Conservation (phyloP, 2,797 vertebrate species). For the Tenualosa ilisha region DNA sequence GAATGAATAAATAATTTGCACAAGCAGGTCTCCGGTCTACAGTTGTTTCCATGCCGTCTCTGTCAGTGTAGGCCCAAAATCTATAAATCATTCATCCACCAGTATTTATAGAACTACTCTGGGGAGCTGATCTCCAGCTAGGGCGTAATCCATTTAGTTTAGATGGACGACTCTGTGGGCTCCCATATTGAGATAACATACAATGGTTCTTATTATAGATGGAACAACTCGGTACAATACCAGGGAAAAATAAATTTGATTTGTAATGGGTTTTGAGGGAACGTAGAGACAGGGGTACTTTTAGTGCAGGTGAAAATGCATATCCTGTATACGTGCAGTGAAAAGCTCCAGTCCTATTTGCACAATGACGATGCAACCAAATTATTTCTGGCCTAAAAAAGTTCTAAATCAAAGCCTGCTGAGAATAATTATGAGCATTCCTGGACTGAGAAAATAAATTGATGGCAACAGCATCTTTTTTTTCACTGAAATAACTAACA, state of each 20-base stretch:
- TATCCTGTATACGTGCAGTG: not conserved
- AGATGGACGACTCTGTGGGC: conserved; percentile 1
- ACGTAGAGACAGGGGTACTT: not conserved
- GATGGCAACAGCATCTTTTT: not conserved
- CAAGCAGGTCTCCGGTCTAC: not conserved
- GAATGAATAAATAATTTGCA: not conserved
- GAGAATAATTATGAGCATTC: not conserved
- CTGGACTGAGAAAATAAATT: not conserved
- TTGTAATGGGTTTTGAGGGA: conserved; percentile 7
- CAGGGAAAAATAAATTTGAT: not conserved
- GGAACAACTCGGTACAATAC: not conserved
- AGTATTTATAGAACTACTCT: conserved; percentile 17
- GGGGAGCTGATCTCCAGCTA: conserved; percentile 9
- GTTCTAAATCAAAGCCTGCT: not conserved
- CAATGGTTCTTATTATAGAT: conserved; percentile 15
- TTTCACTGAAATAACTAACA: too few relatives aligned
- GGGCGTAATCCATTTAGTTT: conserved; percentile 11
- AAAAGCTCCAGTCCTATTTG: not conserved
- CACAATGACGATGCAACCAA: not conserved
- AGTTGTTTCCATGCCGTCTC: not conserved
- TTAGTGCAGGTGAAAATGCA: not conserved
- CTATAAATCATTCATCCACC: conserved; percentile 9
- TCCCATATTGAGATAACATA: conserved; percentile 21
- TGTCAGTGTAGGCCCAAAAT: not conserved
- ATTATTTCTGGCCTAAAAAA: not conserved